Evolutionary conservation across 2,797 vertebrate species (phyloP), one percentile per base, ranked within the genome.

Genomic region (Lagodon rhomboides): DNA sequence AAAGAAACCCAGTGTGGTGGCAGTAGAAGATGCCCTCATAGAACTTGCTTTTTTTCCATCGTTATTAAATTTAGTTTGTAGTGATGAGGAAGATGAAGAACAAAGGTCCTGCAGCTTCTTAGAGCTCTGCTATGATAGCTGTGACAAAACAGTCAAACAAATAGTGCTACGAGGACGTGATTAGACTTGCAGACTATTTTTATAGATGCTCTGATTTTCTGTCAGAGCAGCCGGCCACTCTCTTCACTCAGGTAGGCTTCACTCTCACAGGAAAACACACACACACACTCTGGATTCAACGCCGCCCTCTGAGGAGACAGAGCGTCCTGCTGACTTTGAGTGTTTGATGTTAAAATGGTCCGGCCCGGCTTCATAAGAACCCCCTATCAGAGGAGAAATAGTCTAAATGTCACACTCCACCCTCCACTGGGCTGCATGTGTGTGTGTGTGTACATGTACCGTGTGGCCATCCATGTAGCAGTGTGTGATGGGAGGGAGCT

Each of bases 331-430:
- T 79, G 86, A 25, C 87, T 87, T 23, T 49, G 75, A 83, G 85
- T 79, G 80, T 92, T 91, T 91, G 87, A 94, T 91, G 89, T 92
- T 76, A 85, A 91, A 92, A 80, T 68, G 81, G 80, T 89, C 84
- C 85, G 65, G 65, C 84, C 68, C n/a, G 0, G 75, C 86, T 84
- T 85, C 83, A 89, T 89, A 84, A 87, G 82, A 90, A 77, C 76
- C 80, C 80, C 75, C 55, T 12, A 46, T 90, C 25, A 69, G 63
- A 83, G 75, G 34, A 87, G 88, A 82, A 89, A 83, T 70, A 51
- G 78, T 85, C 82, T 87, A 92, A 94, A 94, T 94, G 92, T 93
- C 93, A 91, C 76, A 75, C 90, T 79, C 78, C 77, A 65, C 72
- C 78, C 69, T 87, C 87, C 68, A 54, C 67, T 67, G 81, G 55